These are phyloP conservation scores for Tetrao urogallus DNA, from an alignment of 2,113 vertebrate species.

Conservation along the genomic window DNA sequence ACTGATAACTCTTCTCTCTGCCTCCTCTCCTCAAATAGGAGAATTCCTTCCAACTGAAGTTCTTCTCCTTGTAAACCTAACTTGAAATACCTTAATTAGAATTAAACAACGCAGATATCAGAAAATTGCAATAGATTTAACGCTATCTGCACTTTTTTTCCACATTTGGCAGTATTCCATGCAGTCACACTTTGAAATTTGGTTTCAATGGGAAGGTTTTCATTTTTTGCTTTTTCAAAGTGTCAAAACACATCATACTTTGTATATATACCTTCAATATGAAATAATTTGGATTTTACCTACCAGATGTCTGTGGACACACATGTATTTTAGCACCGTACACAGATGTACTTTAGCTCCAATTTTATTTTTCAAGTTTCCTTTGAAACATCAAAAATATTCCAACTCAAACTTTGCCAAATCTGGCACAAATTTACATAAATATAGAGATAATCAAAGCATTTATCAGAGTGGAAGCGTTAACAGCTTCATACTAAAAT, in stretches of 20 bases:
- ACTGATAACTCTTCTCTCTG: background rate
- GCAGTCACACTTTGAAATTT: conserved; percentile 8
- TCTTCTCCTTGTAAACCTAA: conserved; percentile 20
- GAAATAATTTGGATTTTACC: background rate
- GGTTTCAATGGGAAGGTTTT: background rate
- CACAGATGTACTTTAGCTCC: background rate
- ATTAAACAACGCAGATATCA: background rate
- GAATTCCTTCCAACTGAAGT: background rate
- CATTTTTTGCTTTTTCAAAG: background rate
- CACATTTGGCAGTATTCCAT: background rate
- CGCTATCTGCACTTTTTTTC: background rate
- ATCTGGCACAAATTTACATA: background rate
- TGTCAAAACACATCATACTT: background rate
- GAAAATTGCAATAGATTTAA: background rate
- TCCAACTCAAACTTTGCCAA: background rate
- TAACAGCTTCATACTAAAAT: background rate
- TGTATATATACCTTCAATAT: background rate
- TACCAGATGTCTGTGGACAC: background rate
- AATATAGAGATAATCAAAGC: background rate
- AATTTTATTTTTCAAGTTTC: background rate
- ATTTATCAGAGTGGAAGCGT: background rate
- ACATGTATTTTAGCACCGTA: background rate
- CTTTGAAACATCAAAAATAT: background rate
- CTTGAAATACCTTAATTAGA: background rate
- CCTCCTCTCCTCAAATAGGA: background rate